phyloP scores from a whole-genome alignment of 2,113 vertebrate species.

The Kryptolebias marmoratus region DNA sequence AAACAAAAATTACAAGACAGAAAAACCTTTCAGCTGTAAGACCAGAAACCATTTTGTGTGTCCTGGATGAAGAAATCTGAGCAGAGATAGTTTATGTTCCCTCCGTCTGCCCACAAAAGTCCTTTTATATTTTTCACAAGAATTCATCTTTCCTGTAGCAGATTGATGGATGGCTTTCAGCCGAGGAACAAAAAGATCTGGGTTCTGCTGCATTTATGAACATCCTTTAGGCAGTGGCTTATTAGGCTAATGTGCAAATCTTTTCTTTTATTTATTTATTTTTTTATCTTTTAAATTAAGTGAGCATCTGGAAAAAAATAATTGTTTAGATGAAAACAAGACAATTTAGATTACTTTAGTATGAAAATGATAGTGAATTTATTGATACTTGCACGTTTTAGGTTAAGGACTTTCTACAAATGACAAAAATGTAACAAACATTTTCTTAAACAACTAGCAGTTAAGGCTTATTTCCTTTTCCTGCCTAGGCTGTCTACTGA shows the following conservation, averaged over 20 bases:
- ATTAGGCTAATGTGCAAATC: not conserved
- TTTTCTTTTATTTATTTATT: not conserved
- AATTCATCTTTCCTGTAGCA: conserved; percentile 3
- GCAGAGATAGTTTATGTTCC: not conserved
- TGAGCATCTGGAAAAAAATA: no score
- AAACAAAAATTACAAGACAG: conserved; percentile 9
- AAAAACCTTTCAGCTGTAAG: conserved; percentile 5
- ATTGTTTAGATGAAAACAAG: no score
- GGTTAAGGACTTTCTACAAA: no score
- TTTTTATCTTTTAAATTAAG: not conserved
- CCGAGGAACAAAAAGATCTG: not conserved
- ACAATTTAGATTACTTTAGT: no score
- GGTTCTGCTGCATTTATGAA: not conserved
- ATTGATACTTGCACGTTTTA: no score
- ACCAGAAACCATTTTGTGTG: not conserved
- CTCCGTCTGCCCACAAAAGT: not conserved
- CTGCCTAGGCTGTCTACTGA: no score
- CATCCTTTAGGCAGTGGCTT: not conserved
- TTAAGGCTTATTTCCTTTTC: no score
- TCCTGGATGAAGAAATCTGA: not conserved
- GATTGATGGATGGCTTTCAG: not conserved
- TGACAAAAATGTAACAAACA: no score
- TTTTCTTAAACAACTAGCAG: no score
- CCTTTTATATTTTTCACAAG: conserved; percentile 7
- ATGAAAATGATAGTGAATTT: no score